A percentile compares a stretch with the other conserved stretches of the same genome.
These are phyloP conservation scores for Nibea albiflora DNA, from an alignment of 2,113 vertebrate genomes.

Conservation along the genomic window DNA sequence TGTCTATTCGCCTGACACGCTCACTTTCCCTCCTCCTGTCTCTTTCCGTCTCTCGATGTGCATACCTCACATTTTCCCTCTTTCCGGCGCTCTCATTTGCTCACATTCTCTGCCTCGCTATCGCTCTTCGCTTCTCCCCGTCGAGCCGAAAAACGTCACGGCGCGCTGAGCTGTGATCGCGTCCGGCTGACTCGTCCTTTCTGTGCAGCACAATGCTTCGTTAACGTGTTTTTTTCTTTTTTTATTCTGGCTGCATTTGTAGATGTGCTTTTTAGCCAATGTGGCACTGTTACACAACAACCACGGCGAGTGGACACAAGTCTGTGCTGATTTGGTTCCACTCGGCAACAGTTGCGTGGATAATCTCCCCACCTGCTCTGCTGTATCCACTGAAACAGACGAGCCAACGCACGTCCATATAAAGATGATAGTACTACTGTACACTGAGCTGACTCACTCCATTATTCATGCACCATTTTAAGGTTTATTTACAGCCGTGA, in stretches of 20 bases:
- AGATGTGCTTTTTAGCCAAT: background rate
- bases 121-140: background rate
- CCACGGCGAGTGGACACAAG: background rate
- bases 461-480: constrained; percentile 1
- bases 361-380: constrained; percentile 31
- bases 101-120: background rate
- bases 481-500: constrained; percentile 2
- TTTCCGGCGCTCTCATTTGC: background rate
- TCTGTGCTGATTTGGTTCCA: constrained; percentile 15
- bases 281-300: background rate
- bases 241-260: background rate
- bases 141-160: constrained; percentile 19
- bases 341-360: constrained; percentile 25
- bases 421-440: constrained; percentile 2
- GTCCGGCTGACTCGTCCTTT: constrained; percentile 33
- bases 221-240: background rate
- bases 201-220: background rate
- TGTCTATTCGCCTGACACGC: constrained; percentile 10
- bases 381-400: constrained; percentile 4
- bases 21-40: background rate
- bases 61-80: background rate
- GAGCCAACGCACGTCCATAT: background rate
- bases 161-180: constrained; percentile 1
- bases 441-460: background rate
- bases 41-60: constrained; percentile 1